Evolutionary conservation across 53 echinoderm and acorn worm genomes (phyloP).

Genomic region (Luidia sarsii): DNA sequence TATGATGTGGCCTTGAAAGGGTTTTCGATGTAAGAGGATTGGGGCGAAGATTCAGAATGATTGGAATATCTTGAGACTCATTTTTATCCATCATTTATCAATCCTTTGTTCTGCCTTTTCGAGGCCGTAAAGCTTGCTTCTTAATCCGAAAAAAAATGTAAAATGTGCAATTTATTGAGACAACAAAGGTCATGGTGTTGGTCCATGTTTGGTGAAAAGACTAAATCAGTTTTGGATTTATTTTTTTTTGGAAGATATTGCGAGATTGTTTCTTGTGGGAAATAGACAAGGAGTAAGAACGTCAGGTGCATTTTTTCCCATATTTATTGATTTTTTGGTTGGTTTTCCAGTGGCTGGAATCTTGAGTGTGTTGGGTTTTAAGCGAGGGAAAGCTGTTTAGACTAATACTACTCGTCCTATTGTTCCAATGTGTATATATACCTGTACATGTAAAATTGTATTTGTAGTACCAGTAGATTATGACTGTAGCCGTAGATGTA

Average conservation of each 20-base stretch:
- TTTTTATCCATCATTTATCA: no score
- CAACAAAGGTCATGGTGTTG: neutral
- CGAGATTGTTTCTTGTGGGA: neutral
- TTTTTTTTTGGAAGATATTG: neutral
- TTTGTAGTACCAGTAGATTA: slow-evolving; percentile 30
- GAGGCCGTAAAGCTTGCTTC: slow-evolving; percentile 44
- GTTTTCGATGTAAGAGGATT: no score
- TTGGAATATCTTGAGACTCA: no score
- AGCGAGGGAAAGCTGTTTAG: neutral
- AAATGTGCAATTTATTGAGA: slow-evolving; percentile 42
- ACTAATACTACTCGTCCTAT: slow-evolving; percentile 30
- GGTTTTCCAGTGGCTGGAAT: neutral
- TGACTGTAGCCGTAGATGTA: slow-evolving; percentile 20
- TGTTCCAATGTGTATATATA: slow-evolving; percentile 53
- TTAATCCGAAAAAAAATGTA: slow-evolving; percentile 21
- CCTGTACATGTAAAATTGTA: slow-evolving; percentile 44
- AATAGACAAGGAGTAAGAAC: neutral
- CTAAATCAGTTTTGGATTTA: neutral
- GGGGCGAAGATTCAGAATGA: no score
- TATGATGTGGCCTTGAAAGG: no score
- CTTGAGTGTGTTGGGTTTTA: no score
- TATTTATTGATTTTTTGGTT: neutral
- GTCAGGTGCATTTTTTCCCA: neutral
- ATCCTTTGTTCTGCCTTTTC: no score
- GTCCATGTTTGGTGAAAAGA: neutral